phyloP scores from a whole-genome alignment of 30 jellyfish, hydroid and myxozoan genomes.

The Hydractinia symbiolongicarpus region DNA sequence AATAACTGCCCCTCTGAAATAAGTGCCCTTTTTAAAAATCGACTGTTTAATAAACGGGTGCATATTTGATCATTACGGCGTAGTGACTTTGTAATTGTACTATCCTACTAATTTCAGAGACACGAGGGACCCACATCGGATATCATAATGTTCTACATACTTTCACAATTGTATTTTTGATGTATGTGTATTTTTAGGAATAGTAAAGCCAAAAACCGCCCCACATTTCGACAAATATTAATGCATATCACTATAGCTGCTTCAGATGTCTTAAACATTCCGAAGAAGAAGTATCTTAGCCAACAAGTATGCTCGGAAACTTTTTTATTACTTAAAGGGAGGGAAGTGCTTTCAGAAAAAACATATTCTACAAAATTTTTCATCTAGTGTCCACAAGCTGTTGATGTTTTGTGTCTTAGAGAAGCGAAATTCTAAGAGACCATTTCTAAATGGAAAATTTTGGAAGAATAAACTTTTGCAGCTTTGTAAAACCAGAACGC shows the following conservation, averaged over 20 bases:
- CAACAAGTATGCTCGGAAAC: slow-evolving; percentile 47
- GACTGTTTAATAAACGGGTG: too few species aligned
- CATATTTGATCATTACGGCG: background rate
- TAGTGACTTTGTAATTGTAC: background rate
- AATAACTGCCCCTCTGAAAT: too few species aligned
- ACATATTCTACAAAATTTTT: too few species aligned
- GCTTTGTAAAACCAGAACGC: too few species aligned
- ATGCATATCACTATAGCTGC: slow-evolving; percentile 98
- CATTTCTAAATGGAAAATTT: too few species aligned
- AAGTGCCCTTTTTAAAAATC: too few species aligned
- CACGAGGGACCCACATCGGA: background rate
- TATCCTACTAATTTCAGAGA: background rate
- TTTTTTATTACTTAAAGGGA: too few species aligned
- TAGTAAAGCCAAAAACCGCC: slow-evolving; percentile 89
- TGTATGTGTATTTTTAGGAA: slow-evolving; percentile 44
- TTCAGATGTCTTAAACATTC: slow-evolving; percentile 65
- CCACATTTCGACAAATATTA: slow-evolving; percentile 86
- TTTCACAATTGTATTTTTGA: background rate
- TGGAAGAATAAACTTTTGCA: too few species aligned
- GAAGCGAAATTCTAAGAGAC: too few species aligned
- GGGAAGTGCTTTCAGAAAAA: too few species aligned
- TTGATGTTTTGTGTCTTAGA: too few species aligned
- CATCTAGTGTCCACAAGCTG: too few species aligned
- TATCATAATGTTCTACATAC: background rate
- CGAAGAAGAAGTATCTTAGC: slow-evolving; percentile 56